Evolutionary conservation across 1,140 invertebrate genomes (phyloP).

Genomic region (Pissodes strobi): DNA sequence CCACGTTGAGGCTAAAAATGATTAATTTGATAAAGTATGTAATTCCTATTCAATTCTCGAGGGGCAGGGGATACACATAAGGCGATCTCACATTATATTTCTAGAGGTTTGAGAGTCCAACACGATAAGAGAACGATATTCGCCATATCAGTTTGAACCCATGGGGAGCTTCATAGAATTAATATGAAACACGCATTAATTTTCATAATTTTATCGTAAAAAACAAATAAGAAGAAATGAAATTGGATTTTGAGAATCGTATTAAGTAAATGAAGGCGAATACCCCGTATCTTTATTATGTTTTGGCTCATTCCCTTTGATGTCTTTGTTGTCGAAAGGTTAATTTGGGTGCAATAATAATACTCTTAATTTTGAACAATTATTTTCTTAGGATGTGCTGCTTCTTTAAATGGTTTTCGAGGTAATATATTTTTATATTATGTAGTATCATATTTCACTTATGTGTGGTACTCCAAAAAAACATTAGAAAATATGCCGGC

Average conservation of each 20-base stretch:
- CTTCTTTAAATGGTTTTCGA: no score
- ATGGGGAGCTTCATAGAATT: slow-evolving; percentile 18
- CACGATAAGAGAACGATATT: neutral
- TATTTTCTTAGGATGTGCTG: no score
- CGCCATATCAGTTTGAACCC: slow-evolving; percentile 8
- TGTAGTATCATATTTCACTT: no score
- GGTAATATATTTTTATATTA: no score
- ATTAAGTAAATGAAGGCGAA: slow-evolving; percentile 7
- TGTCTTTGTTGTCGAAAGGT: slow-evolving; percentile 1
- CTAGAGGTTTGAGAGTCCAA: neutral
- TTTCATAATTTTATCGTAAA: slow-evolving; percentile 20
- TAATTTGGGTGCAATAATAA: neutral
- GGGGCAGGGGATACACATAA: no score
- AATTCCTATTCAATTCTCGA: no score
- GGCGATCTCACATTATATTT: neutral
- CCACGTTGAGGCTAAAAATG: no score
- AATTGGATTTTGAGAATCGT: slow-evolving; percentile 11
- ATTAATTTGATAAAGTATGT: no score
- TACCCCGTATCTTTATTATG: slow-evolving; percentile 9
- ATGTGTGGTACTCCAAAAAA: no score
- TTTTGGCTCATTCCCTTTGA: slow-evolving; percentile 3
- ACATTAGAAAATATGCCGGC: no score
- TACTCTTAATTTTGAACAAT: no score
- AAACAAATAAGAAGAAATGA: neutral
- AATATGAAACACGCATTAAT: slow-evolving; percentile 23